These are phyloP conservation scores for Danaus plexippus DNA, from an alignment of 1,140 invertebrate species.

Conservation along the genomic window DNA sequence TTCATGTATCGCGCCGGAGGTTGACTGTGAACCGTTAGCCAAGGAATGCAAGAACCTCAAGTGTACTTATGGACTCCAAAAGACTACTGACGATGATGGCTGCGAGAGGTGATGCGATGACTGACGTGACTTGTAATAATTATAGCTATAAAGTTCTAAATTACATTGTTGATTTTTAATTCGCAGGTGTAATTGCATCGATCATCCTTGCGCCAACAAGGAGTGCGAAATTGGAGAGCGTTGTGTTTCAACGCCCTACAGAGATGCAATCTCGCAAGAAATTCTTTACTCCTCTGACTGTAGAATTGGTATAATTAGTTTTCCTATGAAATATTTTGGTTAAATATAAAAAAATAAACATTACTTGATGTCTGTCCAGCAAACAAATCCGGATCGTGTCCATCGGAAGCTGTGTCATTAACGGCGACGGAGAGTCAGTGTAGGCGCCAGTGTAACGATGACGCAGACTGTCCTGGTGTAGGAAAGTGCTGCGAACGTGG, in stretches of 20 bases:
- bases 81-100: conserved; percentile 73
- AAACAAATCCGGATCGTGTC: conserved; percentile 84
- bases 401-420: conserved; percentile 64
- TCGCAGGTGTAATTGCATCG: conserved; percentile 39
- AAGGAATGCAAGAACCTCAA: conserved; percentile 73
- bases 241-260: conserved; percentile 77
- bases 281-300: conserved; percentile 70
- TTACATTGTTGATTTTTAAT: not conserved
- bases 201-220: conserved; percentile 79
- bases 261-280: conserved; percentile 57
- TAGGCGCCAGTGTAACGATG: conserved; percentile 81
- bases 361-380: conserved; percentile 50
- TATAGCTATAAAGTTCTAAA: conserved; percentile 37
- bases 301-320: conserved; percentile 71
- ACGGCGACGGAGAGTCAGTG: conserved; percentile 63
- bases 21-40: conserved; percentile 34
- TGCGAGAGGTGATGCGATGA: conserved; percentile 74
- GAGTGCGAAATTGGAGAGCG: conserved; percentile 76
- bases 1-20: conserved; percentile 70
- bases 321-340: not conserved
- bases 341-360: not conserved
- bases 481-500: conserved; percentile 87
- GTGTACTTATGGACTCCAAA: conserved; percentile 85
- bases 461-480: conserved; percentile 84
- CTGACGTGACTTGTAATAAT: not conserved